Percentiles rank a stretch among this genome's conserved stretches.
Conservation (phyloP, 2,797 vertebrate genomes). For the Simalia tracyae region DNA sequence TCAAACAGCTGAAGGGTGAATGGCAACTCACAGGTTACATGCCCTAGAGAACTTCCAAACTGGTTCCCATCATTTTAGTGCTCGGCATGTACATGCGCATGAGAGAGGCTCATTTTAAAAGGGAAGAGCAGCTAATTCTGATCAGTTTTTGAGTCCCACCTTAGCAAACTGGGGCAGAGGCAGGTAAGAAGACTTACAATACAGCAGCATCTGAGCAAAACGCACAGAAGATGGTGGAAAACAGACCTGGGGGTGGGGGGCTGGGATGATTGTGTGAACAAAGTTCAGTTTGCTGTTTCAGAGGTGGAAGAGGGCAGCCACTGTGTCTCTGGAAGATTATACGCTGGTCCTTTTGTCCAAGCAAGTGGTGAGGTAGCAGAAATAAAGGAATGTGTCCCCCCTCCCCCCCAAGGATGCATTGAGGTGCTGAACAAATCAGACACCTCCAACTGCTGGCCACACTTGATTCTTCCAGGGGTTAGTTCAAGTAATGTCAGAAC, state of each 20-base stretch:
- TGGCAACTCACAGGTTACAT: neutral
- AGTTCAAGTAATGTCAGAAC: neutral
- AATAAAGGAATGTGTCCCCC: constrained; percentile 7
- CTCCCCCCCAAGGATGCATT: no score
- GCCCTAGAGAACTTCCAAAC: no score
- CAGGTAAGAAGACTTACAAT: neutral
- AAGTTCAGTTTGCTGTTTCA: neutral
- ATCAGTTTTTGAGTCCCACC: no score
- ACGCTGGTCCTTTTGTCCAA: neutral
- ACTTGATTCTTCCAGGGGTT: neutral
- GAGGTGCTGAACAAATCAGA: neutral
- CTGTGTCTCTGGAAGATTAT: neutral
- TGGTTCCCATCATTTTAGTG: neutral
- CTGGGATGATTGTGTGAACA: neutral
- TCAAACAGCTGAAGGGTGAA: neutral
- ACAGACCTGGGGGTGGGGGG: no score
- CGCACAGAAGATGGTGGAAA: neutral
- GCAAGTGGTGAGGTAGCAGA: constrained; percentile 32
- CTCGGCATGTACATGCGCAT: neutral
- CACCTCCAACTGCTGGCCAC: neutral
- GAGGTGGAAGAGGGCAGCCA: neutral
- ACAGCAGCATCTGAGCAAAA: constrained; percentile 3
- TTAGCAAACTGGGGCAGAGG: neutral
- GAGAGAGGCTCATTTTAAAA: neutral
- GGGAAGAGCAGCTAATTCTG: neutral